Conservation (phyloP, 2,113 vertebrate genomes). For the Dipodomys spectabilis region DNA sequence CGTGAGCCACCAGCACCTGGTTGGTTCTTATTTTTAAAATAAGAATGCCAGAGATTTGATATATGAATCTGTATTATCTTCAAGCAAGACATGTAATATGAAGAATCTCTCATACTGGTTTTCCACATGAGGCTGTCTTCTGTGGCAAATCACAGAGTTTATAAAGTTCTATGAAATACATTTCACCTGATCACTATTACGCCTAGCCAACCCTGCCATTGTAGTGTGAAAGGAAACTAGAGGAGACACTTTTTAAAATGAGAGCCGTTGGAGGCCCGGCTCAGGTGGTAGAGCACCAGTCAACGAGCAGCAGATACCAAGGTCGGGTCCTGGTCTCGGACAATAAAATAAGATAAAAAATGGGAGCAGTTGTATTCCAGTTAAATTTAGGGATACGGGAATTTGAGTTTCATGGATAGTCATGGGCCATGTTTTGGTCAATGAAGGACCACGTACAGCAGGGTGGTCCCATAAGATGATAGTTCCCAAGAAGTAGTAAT, state of each 20-base stretch:
- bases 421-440: neutral
- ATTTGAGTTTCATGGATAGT: conserved; percentile 25
- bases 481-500: neutral
- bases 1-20: too few relatives aligned
- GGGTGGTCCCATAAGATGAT: neutral
- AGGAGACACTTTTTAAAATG: too few relatives aligned
- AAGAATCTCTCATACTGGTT: neutral
- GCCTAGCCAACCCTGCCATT: neutral
- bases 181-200: neutral
- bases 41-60: neutral
- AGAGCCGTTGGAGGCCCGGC: too few relatives aligned
- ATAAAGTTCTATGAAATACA: neutral
- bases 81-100: neutral
- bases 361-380: neutral
- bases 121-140: neutral
- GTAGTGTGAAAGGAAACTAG: neutral
- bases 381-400: neutral
- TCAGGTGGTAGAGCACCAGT: too few relatives aligned
- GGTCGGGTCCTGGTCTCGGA: too few relatives aligned
- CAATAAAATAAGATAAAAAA: neutral
- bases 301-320: too few relatives aligned
- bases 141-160: neutral
- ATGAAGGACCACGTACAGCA: neutral
- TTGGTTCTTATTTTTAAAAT: neutral
- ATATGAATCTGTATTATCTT: neutral